Base-by-base conservation (phyloP, 2,888 invertebrate species). In the Eristalis tenax region DNA sequence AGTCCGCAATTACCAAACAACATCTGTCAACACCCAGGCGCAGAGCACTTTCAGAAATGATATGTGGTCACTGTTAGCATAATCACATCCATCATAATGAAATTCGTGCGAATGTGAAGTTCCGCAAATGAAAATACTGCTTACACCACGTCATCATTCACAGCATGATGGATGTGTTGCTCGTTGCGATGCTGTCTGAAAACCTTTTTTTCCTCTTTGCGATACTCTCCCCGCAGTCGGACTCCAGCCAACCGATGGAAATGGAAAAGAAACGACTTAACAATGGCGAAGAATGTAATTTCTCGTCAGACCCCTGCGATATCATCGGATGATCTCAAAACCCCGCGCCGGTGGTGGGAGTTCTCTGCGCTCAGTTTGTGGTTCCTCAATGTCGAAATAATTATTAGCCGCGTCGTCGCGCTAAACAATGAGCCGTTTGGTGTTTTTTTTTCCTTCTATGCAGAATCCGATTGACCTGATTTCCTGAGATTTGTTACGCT, bases 301-400 rank as follows among this genome's bases (percentile, higher is more conserved):
- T 65, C 15, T 13, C 13, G 50, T 50, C 66, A 5, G 23, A 35
- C n/a, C 59, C 57, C 71, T 22, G 68, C 57, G 76, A 66, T 70
- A 73, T 43, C 10, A 38, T 50, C 26, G 26, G 28, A 61, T 80
- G 66, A 76, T 83, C 75, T 79, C 22, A 26, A 57, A 35, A 79
- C 78, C 59, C 71, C 68, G 11, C 75, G 65, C n/a, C 26, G 75
- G 43, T 26, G 26, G 78, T 83, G 87, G 83, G 83, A 83, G 40
- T 80, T 73, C 78, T 64, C 50, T 57, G 65, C 50, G 59, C 50
- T 65, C 77, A 28, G 18, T 59, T 78, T 87, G 69, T 79, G 83
- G 79, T 87, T 76, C 80, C 91, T 91, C 91, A 92, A 92, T 91
- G 91, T 90, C 91, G 91, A 90, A 90, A 90, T 88, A 80, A 89